These are phyloP conservation scores for Odontothrips loti DNA, from an alignment of 2,888 invertebrate species.

Conservation along the genomic window DNA sequence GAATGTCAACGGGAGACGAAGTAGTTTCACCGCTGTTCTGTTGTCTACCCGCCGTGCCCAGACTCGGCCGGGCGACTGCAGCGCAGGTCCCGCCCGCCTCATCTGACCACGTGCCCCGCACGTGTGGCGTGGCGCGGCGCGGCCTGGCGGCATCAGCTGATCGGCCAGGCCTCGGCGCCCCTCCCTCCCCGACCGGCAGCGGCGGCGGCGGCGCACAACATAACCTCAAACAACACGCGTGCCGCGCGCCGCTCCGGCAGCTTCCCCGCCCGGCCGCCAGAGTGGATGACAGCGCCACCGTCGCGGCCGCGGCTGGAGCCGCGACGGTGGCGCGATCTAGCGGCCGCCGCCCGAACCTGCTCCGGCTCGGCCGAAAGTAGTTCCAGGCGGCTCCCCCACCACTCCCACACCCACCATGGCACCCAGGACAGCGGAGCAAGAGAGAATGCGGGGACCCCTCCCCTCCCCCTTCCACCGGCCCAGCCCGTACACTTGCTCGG, in stretches of 20 bases:
- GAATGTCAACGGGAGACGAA: neutral
- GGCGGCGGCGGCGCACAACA: neutral
- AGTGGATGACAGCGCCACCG: neutral
- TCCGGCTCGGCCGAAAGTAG: slow-evolving; percentile 17
- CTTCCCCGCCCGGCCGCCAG: neutral
- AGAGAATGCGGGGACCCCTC: neutral
- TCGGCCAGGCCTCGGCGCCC: neutral
- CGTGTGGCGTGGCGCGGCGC: neutral
- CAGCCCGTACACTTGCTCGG: neutral
- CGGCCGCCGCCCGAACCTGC: neutral
- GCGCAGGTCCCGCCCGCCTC: neutral
- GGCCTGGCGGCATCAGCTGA: neutral
- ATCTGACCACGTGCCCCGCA: neutral
- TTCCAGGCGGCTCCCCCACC: neutral
- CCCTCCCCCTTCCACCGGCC: neutral
- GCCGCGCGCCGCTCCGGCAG: neutral
- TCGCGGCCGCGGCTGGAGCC: neutral
- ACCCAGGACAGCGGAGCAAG: neutral
- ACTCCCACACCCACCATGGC: neutral
- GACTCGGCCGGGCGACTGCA: no score
- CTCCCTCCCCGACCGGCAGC: neutral
- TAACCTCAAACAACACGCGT: slow-evolving; percentile 21
- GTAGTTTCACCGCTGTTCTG: no score
- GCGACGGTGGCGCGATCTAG: neutral
- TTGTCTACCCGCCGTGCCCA: no score